phyloP scores from a whole-genome alignment of 2,888 invertebrate genomes.

The Pseudanteris insignis region DNA sequence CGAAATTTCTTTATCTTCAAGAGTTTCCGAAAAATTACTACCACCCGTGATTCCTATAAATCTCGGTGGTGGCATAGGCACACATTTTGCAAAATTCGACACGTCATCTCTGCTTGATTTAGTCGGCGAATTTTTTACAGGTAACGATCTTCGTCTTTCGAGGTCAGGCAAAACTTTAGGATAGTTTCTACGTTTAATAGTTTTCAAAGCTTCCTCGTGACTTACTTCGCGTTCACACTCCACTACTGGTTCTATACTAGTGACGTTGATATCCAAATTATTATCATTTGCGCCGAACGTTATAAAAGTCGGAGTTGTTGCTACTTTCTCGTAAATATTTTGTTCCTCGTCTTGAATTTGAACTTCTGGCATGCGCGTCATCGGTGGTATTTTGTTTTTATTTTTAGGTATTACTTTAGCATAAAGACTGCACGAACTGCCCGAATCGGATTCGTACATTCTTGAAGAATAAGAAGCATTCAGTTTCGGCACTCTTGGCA shows the following conservation, averaged over 20 bases:
- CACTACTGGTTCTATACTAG: constrained; percentile 71
- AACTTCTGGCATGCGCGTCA: constrained; percentile 19
- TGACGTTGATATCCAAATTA: constrained; percentile 75
- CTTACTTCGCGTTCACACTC: constrained; percentile 67
- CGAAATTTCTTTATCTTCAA: constrained; percentile 49
- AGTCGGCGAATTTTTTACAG: constrained; percentile 51
- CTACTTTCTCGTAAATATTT: constrained; percentile 52
- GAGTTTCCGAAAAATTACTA: constrained; percentile 55
- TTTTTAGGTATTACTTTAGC: constrained; percentile 61
- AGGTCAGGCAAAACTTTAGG: constrained; percentile 88
- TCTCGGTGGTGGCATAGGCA: constrained; percentile 78
- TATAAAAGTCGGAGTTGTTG: constrained; percentile 51
- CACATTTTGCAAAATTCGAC: constrained; percentile 38
- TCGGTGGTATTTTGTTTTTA: constrained; percentile 52
- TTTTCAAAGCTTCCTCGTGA: constrained; percentile 77
- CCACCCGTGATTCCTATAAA: constrained; percentile 66
- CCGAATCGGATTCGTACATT: constrained; percentile 61
- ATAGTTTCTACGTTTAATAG: constrained; percentile 81
- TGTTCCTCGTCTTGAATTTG: constrained; percentile 28
- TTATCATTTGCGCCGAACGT: constrained; percentile 51
- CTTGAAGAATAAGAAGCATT: constrained; percentile 56
- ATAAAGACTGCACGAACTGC: constrained; percentile 61
- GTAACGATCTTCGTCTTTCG: constrained; percentile 62
- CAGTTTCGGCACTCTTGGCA: constrained; percentile 55
- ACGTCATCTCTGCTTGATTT: constrained; percentile 12